Percentiles rank a stretch among this genome's conserved stretches.
Evolutionary conservation across 2,888 invertebrate species (phyloP).

Genomic region (Ectropis crepuscularia): DNA sequence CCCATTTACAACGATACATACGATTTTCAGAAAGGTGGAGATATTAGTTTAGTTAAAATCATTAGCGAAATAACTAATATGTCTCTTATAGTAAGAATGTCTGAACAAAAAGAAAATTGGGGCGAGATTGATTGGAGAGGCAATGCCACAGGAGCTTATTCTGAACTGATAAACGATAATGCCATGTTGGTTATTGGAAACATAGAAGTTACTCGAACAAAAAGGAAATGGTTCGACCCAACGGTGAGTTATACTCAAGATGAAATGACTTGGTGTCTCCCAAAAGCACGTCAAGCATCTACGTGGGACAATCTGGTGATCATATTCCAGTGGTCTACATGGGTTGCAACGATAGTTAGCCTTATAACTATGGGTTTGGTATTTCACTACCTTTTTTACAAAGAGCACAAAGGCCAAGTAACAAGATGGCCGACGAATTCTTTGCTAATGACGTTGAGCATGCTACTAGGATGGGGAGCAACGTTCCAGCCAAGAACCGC

Average conservation of each 20-base stretch:
- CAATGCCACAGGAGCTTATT: conserved; percentile 70
- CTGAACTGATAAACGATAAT: conserved; percentile 62
- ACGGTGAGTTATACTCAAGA: conserved; percentile 79
- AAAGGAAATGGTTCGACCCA: conserved; percentile 76
- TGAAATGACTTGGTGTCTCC: conserved; percentile 80
- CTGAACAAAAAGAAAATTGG: conserved; percentile 71
- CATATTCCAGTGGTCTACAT: conserved; percentile 79
- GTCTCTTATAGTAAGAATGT: conserved; percentile 70
- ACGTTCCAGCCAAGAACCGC: conserved; percentile 69
- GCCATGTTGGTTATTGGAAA: conserved; percentile 76
- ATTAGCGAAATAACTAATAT: conserved; percentile 78
- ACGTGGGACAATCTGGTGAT: conserved; percentile 79
- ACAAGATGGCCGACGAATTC: conserved; percentile 80
- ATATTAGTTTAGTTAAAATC: conserved; percentile 77
- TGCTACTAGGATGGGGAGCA: conserved; percentile 78
- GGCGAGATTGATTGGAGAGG: conserved; percentile 68
- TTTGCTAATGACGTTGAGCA: conserved; percentile 74
- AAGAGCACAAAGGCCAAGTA: conserved; percentile 59
- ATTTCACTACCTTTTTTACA: conserved; percentile 71
- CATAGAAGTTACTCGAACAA: conserved; percentile 74
- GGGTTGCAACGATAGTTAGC: conserved; percentile 70
- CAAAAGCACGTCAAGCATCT: conserved; percentile 70
- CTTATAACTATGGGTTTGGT: conserved; percentile 67
- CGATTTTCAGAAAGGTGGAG: conserved; percentile 71
- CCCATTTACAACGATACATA: conserved; percentile 64